A percentile compares a stretch with the other conserved stretches of the same genome.
phyloP scores from a whole-genome alignment of 2,113 vertebrate genomes.

The Tetrax tetrax region DNA sequence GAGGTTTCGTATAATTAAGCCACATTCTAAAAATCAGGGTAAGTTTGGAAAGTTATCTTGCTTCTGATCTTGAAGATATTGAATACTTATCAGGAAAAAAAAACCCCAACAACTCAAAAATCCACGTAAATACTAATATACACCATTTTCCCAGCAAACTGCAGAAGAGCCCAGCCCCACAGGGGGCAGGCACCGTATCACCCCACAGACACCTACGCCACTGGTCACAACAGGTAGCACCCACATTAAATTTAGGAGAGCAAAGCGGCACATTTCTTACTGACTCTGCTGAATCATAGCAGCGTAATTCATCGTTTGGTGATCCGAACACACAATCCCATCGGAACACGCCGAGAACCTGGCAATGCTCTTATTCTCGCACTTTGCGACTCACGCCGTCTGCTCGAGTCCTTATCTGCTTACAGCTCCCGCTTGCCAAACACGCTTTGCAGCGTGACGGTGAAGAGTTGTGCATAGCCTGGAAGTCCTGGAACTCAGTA shows the following conservation, averaged over 20 bases:
- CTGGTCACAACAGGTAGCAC: neutral
- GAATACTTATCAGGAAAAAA: fast-evolving
- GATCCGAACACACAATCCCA: neutral
- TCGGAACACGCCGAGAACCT: neutral
- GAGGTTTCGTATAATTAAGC: neutral
- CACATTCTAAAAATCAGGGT: neutral
- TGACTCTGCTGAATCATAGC: neutral
- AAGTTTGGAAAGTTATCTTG: neutral
- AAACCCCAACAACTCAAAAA: neutral
- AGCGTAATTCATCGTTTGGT: fast-evolving
- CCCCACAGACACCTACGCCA: fast-evolving
- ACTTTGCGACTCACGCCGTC: neutral
- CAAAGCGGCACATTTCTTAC: neutral
- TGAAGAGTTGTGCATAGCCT: neutral
- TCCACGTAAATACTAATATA: neutral
- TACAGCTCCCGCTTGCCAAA: neutral
- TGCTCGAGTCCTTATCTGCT: neutral
- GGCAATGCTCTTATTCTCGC: neutral
- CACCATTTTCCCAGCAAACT: neutral
- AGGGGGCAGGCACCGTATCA: neutral
- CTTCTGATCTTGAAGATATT: neutral
- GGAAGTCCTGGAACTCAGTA: neutral
- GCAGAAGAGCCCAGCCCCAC: neutral
- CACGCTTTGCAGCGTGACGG: neutral
- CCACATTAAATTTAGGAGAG: neutral